phyloP scores from a whole-genome alignment of 1,140 invertebrate genomes.

The Bombus confusus region DNA sequence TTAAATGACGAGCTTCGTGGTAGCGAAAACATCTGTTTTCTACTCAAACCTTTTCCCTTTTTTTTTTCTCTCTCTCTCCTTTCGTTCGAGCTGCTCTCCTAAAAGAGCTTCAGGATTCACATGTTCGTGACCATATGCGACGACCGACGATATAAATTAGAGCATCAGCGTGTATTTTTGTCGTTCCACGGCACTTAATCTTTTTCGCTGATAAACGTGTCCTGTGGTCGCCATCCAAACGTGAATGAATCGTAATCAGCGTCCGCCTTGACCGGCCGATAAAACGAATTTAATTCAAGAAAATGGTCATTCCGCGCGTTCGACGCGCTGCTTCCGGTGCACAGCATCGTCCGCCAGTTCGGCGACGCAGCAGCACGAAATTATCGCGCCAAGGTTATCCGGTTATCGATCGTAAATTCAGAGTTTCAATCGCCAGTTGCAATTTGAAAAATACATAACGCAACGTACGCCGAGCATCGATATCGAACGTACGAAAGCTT shows the following conservation, averaged over 20 bases:
- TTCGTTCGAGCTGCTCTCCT: neutral
- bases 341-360: neutral
- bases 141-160: constrained; percentile 45
- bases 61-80: too few species aligned
- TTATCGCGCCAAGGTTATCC: neutral
- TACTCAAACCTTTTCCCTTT: neutral
- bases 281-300: constrained; percentile 12
- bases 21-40: constrained; percentile 53
- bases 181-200: constrained; percentile 47
- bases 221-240: constrained; percentile 12
- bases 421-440: too few species aligned
- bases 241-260: constrained; percentile 45
- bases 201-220: constrained; percentile 57
- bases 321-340: neutral
- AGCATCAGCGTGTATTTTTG: constrained; percentile 31
- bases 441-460: too few species aligned
- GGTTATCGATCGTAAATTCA: too few species aligned
- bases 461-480: too few species aligned
- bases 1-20: constrained; percentile 41
- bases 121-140: constrained; percentile 53
- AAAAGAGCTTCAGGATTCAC: constrained; percentile 31
- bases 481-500: too few species aligned
- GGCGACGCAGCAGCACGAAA: neutral
- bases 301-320: neutral
- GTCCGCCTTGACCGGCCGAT: constrained; percentile 22